Conservation (phyloP, 2,888 invertebrate genomes). For the Neelides folsomi region DNA sequence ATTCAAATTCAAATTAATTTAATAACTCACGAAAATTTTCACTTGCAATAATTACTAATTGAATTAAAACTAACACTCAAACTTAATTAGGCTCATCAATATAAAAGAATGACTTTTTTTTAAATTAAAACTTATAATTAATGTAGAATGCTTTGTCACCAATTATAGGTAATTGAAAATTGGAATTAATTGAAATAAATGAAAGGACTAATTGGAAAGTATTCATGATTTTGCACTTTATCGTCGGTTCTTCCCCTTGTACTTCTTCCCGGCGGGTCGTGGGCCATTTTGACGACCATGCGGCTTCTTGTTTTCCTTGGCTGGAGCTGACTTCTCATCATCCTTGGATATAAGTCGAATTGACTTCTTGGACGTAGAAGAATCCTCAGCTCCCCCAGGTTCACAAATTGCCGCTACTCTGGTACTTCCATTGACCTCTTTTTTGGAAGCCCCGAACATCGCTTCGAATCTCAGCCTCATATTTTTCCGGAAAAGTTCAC, state of each 20-base stretch:
- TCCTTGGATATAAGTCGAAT: slow-evolving; percentile 3
- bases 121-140: no score
- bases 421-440: slow-evolving; percentile 1
- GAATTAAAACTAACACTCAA: no score
- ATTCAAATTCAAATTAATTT: no score
- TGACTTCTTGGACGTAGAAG: slow-evolving; percentile 4
- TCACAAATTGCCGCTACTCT: not conserved
- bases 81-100: no score
- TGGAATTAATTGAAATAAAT: slow-evolving; percentile 5
- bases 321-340: not conserved
- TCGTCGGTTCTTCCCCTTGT: slow-evolving; percentile 29
- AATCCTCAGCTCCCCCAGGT: slow-evolving; percentile 5
- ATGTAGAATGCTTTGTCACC: not conserved
- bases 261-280: slow-evolving; percentile 10
- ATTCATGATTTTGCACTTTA: slow-evolving; percentile 5
- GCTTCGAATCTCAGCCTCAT: slow-evolving; percentile 18
- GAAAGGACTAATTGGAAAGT: slow-evolving; percentile 2
- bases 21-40: not conserved
- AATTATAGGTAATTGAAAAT: slow-evolving; percentile 4
- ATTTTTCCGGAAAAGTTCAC: slow-evolving; percentile 20
- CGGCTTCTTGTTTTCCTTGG: slow-evolving; percentile 9
- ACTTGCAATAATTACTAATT: no score
- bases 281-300: slow-evolving; percentile 5
- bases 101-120: no score
- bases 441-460: slow-evolving; percentile 8